phyloP scores from a whole-genome alignment of 2,797 vertebrate species.

The Sarcoramphus papa region DNA sequence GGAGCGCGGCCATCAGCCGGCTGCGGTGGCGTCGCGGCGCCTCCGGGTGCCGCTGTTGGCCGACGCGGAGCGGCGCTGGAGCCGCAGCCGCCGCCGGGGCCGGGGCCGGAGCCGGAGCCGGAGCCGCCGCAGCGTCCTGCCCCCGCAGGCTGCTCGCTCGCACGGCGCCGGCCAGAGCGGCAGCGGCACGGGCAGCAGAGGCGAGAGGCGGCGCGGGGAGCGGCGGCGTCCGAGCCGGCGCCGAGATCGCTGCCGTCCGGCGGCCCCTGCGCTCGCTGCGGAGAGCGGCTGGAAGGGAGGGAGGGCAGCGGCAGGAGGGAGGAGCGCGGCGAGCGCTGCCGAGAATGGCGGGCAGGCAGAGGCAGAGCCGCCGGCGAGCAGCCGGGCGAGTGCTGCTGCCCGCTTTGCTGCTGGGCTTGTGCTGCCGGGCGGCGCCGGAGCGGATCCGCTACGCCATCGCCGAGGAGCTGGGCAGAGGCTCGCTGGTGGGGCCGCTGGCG shows the following conservation, averaged over 20 bases:
- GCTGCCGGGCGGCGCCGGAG: background rate
- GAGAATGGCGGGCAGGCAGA: background rate
- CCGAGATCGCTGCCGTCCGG: background rate
- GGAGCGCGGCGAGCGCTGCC: background rate
- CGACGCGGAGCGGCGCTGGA: background rate
- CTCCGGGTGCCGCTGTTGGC: slow-evolving; percentile 66
- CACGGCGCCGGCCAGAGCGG: background rate
- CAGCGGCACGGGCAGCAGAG: background rate
- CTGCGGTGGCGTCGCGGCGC: slow-evolving; percentile 3
- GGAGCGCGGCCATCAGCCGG: accelerated
- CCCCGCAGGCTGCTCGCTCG: background rate
- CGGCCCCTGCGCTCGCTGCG: no score
- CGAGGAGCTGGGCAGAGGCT: slow-evolving; percentile 34
- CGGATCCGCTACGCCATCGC: slow-evolving; percentile 78
- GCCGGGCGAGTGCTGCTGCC: background rate
- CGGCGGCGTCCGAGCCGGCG: background rate
- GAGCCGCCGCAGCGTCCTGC: background rate
- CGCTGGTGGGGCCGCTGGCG: no score
- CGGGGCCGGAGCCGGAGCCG: background rate
- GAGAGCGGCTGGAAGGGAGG: no score
- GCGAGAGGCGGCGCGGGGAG: background rate
- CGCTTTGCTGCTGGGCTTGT: background rate
- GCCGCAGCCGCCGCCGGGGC: background rate
- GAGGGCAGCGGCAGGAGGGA: background rate
- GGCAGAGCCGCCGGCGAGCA: no score